These are phyloP conservation scores for Graphium colonna DNA, from an alignment of 2,888 invertebrate genomes.

Conservation along the genomic window DNA sequence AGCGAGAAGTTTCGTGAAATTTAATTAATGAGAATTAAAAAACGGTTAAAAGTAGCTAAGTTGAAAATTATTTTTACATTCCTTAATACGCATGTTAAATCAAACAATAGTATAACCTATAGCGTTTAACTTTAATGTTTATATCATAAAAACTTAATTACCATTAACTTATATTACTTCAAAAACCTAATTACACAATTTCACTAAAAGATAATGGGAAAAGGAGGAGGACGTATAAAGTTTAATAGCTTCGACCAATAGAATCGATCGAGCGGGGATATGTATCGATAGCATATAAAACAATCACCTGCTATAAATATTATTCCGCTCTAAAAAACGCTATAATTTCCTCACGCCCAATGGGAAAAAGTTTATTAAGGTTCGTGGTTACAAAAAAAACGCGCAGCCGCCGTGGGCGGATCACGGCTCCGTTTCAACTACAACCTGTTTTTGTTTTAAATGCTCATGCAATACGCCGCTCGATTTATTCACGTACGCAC, in stretches of 20 bases:
- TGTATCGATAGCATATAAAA: constrained; percentile 49
- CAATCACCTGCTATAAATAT: constrained; percentile 74
- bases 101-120: no score
- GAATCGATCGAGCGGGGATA: constrained; percentile 45
- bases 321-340: constrained; percentile 54
- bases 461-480: constrained; percentile 21
- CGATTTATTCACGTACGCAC: constrained; percentile 21
- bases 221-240: no score
- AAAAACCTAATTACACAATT: no score
- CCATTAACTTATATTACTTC: no score
- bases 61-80: no score
- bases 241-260: constrained; percentile 39
- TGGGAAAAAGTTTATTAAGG: constrained; percentile 74
- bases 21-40: no score
- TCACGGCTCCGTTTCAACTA: constrained; percentile 56
- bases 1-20: no score
- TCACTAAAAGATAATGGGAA: no score
- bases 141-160: no score
- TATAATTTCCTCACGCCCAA: constrained; percentile 70
- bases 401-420: constrained; percentile 63
- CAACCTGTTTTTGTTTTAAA: constrained; percentile 63
- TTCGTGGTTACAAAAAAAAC: constrained; percentile 51
- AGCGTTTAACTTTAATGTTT: no score
- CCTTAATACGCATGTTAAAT: no score
- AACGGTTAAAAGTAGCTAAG: no score